Conservation (phyloP, 2,888 invertebrate genomes). For the Carabus problematicus region DNA sequence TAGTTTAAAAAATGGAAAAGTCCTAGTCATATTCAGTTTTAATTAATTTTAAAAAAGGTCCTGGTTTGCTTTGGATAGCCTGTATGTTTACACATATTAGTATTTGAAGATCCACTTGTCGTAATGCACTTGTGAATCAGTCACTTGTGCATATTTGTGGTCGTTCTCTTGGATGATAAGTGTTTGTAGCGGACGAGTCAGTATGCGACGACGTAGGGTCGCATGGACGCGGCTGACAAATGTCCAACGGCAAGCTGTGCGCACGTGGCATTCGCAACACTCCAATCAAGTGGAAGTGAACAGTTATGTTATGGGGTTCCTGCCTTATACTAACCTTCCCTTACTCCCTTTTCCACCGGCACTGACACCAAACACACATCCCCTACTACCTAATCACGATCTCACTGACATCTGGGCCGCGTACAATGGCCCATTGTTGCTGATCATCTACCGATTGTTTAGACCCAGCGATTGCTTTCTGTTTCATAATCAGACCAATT, state of each 20-base stretch:
- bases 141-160: too few relatives aligned
- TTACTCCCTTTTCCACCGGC: not conserved
- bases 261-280: conserved; percentile 43
- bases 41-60: too few relatives aligned
- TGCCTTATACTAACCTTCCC: not conserved
- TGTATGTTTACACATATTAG: too few relatives aligned
- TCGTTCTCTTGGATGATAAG: too few relatives aligned
- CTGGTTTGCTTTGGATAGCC: too few relatives aligned
- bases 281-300: conserved; percentile 50
- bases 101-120: too few relatives aligned
- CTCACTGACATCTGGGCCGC: conserved; percentile 18
- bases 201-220: conserved; percentile 2
- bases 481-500: conserved; percentile 14
- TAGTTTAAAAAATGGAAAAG: too few relatives aligned
- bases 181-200: too few relatives aligned
- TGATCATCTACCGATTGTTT: conserved; percentile 15
- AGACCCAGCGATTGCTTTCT: not conserved
- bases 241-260: conserved; percentile 3
- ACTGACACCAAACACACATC: not conserved
- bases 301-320: conserved; percentile 17
- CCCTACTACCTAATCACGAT: conserved; percentile 3
- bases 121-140: too few relatives aligned
- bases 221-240: conserved; percentile 10
- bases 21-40: too few relatives aligned
- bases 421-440: conserved; percentile 14